Conservation (phyloP, 2,113 vertebrate genomes). For the Callithrix jacchus region DNA sequence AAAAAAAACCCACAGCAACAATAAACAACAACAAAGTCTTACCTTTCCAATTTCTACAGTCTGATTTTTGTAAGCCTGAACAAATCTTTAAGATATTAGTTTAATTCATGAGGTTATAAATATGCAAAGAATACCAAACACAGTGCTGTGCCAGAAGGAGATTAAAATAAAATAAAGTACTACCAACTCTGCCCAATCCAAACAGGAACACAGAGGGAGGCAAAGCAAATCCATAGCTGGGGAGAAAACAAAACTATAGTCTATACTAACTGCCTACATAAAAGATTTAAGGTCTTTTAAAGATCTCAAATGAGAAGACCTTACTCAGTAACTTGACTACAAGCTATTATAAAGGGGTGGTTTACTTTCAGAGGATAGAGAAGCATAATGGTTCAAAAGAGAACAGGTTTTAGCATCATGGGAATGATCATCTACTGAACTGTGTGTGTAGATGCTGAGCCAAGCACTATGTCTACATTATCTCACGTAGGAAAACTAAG, state of each 20-base stretch:
- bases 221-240: not conserved
- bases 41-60: slow-evolving; percentile 14
- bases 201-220: slow-evolving; percentile 19
- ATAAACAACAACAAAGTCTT: not conserved
- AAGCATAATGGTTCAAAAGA: not conserved
- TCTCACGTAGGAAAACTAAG: not conserved
- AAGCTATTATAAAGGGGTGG: not conserved
- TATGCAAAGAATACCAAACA: slow-evolving; percentile 2
- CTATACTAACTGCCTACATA: not conserved
- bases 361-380: not conserved
- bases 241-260: slow-evolving; percentile 1
- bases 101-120: not conserved
- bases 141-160: not conserved
- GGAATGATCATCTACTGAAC: slow-evolving; percentile 1
- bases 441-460: not conserved
- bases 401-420: not conserved
- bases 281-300: not conserved
- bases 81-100: not conserved
- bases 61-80: not conserved
- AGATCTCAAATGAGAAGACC: not conserved
- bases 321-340: not conserved
- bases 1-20: not conserved
- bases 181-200: not conserved
- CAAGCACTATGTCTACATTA: not conserved
- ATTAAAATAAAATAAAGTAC: not conserved